Conservation (phyloP, 2,888 invertebrate species). For the Petrolisthes cinctipes region DNA sequence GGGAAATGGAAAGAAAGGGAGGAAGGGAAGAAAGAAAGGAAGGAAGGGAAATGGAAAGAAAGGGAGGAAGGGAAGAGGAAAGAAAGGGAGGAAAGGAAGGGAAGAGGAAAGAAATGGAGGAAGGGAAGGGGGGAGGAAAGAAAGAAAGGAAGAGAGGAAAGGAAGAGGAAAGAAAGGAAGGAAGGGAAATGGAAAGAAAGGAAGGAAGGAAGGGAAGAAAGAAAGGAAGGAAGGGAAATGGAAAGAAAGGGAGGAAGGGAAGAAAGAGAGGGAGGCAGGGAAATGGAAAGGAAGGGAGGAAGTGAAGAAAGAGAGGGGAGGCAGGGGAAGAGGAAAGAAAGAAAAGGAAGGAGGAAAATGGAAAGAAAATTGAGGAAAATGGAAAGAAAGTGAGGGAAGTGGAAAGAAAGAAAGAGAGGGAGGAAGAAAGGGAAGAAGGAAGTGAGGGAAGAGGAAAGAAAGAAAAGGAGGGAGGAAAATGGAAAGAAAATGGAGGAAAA, state of each 20-base stretch:
- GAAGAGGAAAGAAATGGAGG: background rate
- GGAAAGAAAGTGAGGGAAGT: background rate
- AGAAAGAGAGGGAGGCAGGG: background rate
- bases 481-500: background rate
- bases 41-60: background rate
- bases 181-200: background rate
- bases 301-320: no score
- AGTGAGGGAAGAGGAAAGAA: background rate
- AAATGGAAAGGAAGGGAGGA: background rate
- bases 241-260: background rate
- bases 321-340: background rate
- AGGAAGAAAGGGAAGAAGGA: background rate
- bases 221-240: background rate
- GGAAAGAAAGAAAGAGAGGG: background rate
- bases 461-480: background rate
- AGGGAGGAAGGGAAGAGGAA: no score
- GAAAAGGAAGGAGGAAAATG: background rate
- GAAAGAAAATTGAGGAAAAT: background rate
- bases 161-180: background rate
- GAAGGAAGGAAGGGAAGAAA: background rate
- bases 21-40: background rate
- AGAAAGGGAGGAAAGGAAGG: no score
- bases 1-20: background rate
- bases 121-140: background rate
- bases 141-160: background rate